Evolutionary conservation across 1,140 invertebrate genomes (phyloP), one percentile per base, ranked within the genome.

Genomic region (Drosophila kurseongensis): DNA sequence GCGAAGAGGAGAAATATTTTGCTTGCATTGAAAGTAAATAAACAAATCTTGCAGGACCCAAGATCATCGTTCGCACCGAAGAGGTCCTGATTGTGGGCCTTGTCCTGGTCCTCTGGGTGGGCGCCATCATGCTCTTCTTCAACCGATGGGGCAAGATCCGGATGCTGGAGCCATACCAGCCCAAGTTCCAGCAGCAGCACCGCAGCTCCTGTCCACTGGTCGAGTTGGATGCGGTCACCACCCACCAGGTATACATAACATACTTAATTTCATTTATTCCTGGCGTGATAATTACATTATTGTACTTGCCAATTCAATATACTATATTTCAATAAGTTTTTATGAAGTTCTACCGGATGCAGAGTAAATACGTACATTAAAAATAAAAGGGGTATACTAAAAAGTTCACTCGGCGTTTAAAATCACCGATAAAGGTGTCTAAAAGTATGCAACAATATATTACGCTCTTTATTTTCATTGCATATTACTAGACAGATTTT

Each of bases 141-240:
- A 97, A 97, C 88, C 94, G 96, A 47, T 98, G 97, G 97, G 97
- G 97, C 13, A 98, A 98, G 93, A 98, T 98, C 59, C 94, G 97
- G 41, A 98, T 98, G 97, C 93, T 98, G 66, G 94, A 98, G 73
- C 97, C 97, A 0, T 98, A 98, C 91, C 97, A 98, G 86, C 97
- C 97, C 0, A 97, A 97, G 85, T 97, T 97, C 91, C 97, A 97
- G 91, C 95, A 95, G 68, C 94, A 95, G 72, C 94, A 96, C 91
- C 93, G 96, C 60, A 94, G 94, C 69, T 96, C 95, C 79, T 96
- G 96, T 88, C 94, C 95, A 0, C 93, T 96, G 52, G 94, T 95
- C 59, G 95, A 96, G 61, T 73, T 91, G 62, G 92, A 90, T 61
- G 65, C 85, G 8, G 78, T 91, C 8, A 58, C 55, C n/a, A 71